Conservation (phyloP, 2,113 vertebrate genomes). For the Entelurus aequoreus region DNA sequence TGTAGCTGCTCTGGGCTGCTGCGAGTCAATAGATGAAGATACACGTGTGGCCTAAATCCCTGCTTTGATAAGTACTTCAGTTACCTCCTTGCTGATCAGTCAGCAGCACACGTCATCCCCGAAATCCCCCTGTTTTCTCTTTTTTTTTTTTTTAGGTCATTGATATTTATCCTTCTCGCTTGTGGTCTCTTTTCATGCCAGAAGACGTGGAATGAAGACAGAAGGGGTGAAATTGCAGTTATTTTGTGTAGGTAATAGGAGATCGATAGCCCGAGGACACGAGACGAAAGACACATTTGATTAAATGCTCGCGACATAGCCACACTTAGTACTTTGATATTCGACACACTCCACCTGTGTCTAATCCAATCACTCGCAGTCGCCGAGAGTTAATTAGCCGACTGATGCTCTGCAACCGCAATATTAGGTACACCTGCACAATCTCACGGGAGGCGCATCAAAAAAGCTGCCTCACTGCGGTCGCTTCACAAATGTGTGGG, state of each 20-base stretch:
- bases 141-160: conserved; percentile 7
- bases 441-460: no score
- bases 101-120: conserved; percentile 23
- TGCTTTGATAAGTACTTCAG: conserved; percentile 49
- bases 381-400: background rate
- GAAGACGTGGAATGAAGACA: conserved; percentile 11
- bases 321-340: conserved; percentile 19
- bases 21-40: conserved; percentile 38
- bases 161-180: conserved; percentile 18
- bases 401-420: background rate
- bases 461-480: no score
- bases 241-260: conserved; percentile 6
- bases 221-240: background rate
- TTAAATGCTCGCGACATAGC: background rate
- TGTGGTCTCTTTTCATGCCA: conserved; percentile 11
- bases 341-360: background rate
- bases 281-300: conserved; percentile 11
- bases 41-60: conserved; percentile 38
- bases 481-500: no score
- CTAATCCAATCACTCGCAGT: background rate
- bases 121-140: conserved; percentile 4
- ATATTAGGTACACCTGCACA: no score
- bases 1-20: conserved; percentile 38
- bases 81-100: conserved; percentile 46
- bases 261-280: conserved; percentile 17